Base-by-base conservation (phyloP, 2,113 vertebrate species). In the Meriones unguiculatus region DNA sequence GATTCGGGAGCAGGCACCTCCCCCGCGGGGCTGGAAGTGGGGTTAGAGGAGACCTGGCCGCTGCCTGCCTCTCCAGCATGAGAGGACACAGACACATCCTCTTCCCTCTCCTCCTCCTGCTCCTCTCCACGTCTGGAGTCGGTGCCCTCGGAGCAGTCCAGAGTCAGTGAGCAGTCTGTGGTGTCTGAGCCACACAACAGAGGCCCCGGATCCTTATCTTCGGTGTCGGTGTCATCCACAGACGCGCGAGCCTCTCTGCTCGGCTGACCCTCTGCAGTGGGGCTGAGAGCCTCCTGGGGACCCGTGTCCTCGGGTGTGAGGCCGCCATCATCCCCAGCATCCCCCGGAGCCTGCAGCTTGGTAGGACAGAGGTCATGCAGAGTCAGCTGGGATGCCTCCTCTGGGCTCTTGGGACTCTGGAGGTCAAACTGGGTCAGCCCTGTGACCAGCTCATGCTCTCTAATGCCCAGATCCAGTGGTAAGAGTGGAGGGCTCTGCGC, bases 101-200 rank as follows among this genome's bases (percentile, higher is more conserved):
- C 91, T 90, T 91, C 96, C 7, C 8, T 52, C 6, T 97, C 96
- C 18, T 59, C 97, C 75, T 87, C 91, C 0, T 41, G 32, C 87
- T 98, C 98, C 0, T 69, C 97, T 11, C 97, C 52, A 0, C 97
- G 95, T 0, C 98, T 98, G 97, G 97, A 98, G 87, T 99, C 98
- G 0, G 97, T 93, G 4, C 98, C 98, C 92, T 99, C 99, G 0
- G 99, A 99, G 95, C 98, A 99, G 98, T 99, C 99, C 87, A 99
- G 96, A 0, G 99, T 98, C 97, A 99, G 98, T 1, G 99, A 99
- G 98, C 99, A 99, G 98, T 99, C 99, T 0, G 99, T 99, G 2
- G 98, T 90, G 93, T 99, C 99, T 1, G 99, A 99, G 65, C 99
- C 81, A 32, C 98, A 98, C 77, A 99, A 98, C 87, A 92, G 1